phyloP scores from a whole-genome alignment of 2,113 vertebrate species.

The Plotosus lineatus region DNA sequence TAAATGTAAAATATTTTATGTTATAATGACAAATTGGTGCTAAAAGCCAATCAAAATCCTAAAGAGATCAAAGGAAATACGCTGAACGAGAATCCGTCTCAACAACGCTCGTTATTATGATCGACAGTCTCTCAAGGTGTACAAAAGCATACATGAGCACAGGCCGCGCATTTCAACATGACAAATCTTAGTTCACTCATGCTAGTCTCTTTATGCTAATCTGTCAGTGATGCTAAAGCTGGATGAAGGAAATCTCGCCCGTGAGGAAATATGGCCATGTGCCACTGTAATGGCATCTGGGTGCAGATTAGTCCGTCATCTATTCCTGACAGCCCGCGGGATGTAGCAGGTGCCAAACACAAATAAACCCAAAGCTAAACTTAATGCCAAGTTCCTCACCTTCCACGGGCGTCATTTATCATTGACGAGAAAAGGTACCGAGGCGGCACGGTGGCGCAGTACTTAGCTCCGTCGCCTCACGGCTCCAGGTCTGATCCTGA shows the following conservation, averaged over 20 bases:
- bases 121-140: neutral
- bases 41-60: neutral
- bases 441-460: neutral
- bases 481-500: constrained; percentile 7
- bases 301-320: constrained; percentile 41
- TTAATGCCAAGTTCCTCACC: constrained; percentile 15
- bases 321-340: constrained; percentile 23
- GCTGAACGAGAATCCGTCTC: neutral
- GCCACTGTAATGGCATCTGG: constrained; percentile 10
- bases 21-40: neutral
- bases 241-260: constrained; percentile 13
- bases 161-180: neutral
- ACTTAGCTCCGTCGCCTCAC: neutral
- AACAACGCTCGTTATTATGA: neutral
- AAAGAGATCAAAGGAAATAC: neutral
- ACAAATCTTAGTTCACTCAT: neutral
- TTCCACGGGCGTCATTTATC: constrained; percentile 4
- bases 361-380: neutral
- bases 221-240: constrained; percentile 24
- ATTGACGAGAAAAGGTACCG: constrained; percentile 3
- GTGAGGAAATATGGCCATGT: constrained; percentile 14
- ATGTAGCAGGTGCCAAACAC: constrained; percentile 35
- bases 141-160: neutral
- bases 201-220: neutral
- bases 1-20: neutral